Evolutionary conservation across 2,888 invertebrate species (phyloP), one percentile per base, ranked within the genome.

Genomic region (Papilio demoleus): DNA sequence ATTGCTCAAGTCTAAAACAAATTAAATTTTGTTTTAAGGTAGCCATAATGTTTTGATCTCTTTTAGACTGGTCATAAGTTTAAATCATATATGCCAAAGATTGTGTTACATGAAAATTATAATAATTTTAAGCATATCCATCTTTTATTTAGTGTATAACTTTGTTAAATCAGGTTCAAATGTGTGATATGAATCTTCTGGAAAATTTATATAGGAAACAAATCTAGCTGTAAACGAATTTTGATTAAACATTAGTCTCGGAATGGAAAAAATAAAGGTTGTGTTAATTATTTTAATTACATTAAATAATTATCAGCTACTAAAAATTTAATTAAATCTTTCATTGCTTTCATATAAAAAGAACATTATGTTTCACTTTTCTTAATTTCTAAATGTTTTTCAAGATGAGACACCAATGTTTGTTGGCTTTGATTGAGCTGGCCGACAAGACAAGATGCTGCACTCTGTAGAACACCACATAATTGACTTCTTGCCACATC

Each of bases 391-490:
- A 84, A 88, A 83, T 95, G 94, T 75, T 94, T 93, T 70, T 96
- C 94, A 56, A 97, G 92, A 72, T 95, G 93, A 72, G 94, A 93
- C 1, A 96, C 94, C 50, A 97, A 89, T 45, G 91, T 93, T 73
- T 93, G 94, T 80, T 96, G 97, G 81, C 95, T 95, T 68, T 94
- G 93, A 76, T 94, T 95, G 38, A 97, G 88, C 77, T 96, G 94
- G 65, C 90, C 89, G 24, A 95, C 95, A 60, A 97, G 79, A 73
- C 93, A 92, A 40, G 93, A 93, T 9, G 94, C 96, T 4, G 94
- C 94, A 80, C 92, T 94, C 74, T 95, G 94, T 0, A 97, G 88
- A 0, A 95, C 93, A 63, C 95, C 94, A 70, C 96, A 96, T 62
- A 97, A 87, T 75, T 94, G 94, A 66, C 95, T 94, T 79, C 95